Evolutionary conservation across 1,140 invertebrate genomes (phyloP).

Genomic region (Euura lappo): DNA sequence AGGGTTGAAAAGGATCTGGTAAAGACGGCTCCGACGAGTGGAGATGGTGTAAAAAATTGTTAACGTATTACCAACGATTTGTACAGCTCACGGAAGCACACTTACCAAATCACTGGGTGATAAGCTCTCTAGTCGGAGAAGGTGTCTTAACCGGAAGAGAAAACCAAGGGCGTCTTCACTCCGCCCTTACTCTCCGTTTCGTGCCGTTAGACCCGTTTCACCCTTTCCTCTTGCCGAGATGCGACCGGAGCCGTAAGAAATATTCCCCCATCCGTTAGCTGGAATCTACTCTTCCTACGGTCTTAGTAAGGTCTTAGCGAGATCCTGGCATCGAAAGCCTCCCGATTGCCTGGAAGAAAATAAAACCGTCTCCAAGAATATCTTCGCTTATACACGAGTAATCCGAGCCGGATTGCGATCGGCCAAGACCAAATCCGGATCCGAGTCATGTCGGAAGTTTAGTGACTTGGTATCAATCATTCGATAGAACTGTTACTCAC

Average conservation of each 20-base stretch:
- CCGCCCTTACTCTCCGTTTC: background rate
- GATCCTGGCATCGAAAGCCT: background rate
- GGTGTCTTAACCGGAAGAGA: background rate
- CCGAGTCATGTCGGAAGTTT: background rate
- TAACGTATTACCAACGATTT: constrained; percentile 1
- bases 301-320: background rate
- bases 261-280: background rate
- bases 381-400: background rate
- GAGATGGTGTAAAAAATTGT: background rate
- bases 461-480: background rate
- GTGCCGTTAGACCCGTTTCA: background rate
- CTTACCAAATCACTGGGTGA: constrained; percentile 6
- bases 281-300: background rate
- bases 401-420: background rate
- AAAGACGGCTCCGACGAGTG: too few relatives aligned
- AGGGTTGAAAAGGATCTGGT: too few relatives aligned
- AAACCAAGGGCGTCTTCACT: background rate
- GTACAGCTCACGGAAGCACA: constrained; percentile 5
- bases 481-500: background rate
- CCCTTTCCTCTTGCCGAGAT: background rate
- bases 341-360: background rate
- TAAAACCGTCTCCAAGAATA: background rate
- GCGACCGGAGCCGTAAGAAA: background rate
- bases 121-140: background rate
- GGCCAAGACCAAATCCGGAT: background rate